Evolutionary conservation across 2,797 vertebrate genomes (phyloP), one percentile per base, ranked within the genome.

Genomic region (Sus cebifrons): DNA sequence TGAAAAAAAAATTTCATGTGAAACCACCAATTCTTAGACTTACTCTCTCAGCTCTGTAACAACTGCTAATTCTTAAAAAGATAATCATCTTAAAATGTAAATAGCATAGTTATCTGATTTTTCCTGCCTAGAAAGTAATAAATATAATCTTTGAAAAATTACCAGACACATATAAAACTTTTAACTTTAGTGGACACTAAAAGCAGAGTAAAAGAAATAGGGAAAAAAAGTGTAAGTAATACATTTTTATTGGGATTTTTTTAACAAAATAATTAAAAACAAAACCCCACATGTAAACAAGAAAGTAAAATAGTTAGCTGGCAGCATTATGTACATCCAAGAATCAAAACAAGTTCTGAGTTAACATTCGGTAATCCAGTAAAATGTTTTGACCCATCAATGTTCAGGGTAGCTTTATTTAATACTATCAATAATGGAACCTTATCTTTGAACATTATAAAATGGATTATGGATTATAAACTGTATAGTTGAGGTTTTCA

Each of bases 161-260:
- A 94, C 1, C 40, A 95, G 49, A 64, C 86, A 84, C 12, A 32
- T 20, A 29, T 70, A 93, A 91, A 71, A 67, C 36, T 64, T 93
- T 49, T 84, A 95, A 90, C 62, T 89, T 89, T 93, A 92, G 94
- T 11, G 90, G 54, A 56, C 94, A 11, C 18, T 62, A 65, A 96
- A 97, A 94, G 52, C 0, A 93, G 14, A 60, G 2, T 64, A 27
- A 56, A 95, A 81, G 13, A 70, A 7, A 85, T 87, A 96, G 4
- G 92, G 44, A 56, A 44, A 36, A 74, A 60, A 40, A 92, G 56
- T 58, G 21, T 40, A 95, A 74, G 78, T 96, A 97, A 98, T 98
- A 98, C 98, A 97, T 73, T 97, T 99, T 99, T 98, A 99, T 98
- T 99, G 97, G 52, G 86, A 95, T 97, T 97, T 98, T 98, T 93